Evolutionary conservation across 1,140 invertebrate species (phyloP).

Genomic region (Brachionus manjavacas): DNA sequence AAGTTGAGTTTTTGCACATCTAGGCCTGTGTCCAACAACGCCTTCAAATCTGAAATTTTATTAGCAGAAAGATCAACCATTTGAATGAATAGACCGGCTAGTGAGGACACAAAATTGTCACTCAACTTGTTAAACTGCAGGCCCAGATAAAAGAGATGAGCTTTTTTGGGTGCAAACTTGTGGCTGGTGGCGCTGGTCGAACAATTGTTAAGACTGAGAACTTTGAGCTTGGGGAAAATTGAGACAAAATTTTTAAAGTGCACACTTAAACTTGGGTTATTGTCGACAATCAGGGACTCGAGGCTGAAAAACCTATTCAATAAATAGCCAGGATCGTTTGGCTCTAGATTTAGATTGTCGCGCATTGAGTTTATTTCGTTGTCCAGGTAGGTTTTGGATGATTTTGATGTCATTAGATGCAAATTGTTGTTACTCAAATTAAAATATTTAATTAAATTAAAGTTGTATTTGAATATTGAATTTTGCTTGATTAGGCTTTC

Average conservation of each 20-base stretch:
- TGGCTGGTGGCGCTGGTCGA: neutral
- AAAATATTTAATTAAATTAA: neutral
- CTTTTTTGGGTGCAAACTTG: neutral
- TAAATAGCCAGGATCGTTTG: neutral
- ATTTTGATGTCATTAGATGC: neutral
- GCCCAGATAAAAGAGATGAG: neutral
- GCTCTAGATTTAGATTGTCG: neutral
- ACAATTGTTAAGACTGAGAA: neutral
- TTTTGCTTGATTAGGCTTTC: slow-evolving; percentile 23
- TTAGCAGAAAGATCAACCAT: neutral
- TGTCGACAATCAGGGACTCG: slow-evolving; percentile 4
- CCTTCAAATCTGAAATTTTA: neutral
- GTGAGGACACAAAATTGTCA: neutral
- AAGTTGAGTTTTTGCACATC: neutral
- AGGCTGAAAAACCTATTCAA: slow-evolving; percentile 1
- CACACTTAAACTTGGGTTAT: neutral
- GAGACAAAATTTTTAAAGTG: slow-evolving; percentile 17
- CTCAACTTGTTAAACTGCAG: neutral
- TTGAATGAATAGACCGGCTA: neutral
- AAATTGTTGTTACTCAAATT: slow-evolving; percentile 30
- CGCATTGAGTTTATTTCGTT: slow-evolving; percentile 5
- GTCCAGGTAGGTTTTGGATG: neutral
- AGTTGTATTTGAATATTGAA: slow-evolving; percentile 11
- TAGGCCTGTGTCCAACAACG: neutral
- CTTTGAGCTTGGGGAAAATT: neutral